Evolutionary conservation across 2,113 vertebrate species (phyloP), one percentile per base, ranked within the genome.

Genomic region (Nestor notabilis): DNA sequence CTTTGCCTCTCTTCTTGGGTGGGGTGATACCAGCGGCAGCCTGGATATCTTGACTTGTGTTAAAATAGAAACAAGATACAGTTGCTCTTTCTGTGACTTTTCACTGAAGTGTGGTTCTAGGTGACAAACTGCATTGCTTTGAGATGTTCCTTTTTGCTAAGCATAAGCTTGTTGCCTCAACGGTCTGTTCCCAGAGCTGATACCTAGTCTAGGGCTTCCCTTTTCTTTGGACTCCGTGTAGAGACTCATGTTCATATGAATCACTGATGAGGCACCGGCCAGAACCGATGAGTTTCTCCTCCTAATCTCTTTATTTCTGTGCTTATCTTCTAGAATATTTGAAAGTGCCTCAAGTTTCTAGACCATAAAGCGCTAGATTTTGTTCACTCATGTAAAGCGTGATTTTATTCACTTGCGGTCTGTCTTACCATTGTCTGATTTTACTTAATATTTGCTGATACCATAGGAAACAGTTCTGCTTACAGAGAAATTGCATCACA

Each of bases 161-260:
- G 23, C 14, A 17, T 14, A 39, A 27, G 16, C 37, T 29, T n/a
- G 6, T 47, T 79, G 23, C 28, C 20, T 88, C 31, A 17, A 50
- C 28, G 0, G 0, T 63, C 13, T n/a, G 10, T 61, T 74, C 21
- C 1, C 19, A 55, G 37, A 82, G 55, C 55, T 52, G 24, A 9
- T 65, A 25, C 0, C 6, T 50, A 29, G 17, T 35, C 16, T 19
- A 35, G 33, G 66, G 24, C 47, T 77, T 77, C 31, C 49, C 4
- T 9, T 46, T 85, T 63, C 13, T 70, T 69, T 33, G n/a, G 11
- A 63, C 49, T 82, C 16, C 29, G 0, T 7, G 8, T 52, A 13
- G 41, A 64, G 20, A 76, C 50, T n/a, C 2, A 1, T 4, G 24
- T 64, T 90, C 10, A 4, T n/a, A 4, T 1, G 18, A 64, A 41